Conservation (phyloP, 2,797 vertebrate species). For the Caiman crocodilus region DNA sequence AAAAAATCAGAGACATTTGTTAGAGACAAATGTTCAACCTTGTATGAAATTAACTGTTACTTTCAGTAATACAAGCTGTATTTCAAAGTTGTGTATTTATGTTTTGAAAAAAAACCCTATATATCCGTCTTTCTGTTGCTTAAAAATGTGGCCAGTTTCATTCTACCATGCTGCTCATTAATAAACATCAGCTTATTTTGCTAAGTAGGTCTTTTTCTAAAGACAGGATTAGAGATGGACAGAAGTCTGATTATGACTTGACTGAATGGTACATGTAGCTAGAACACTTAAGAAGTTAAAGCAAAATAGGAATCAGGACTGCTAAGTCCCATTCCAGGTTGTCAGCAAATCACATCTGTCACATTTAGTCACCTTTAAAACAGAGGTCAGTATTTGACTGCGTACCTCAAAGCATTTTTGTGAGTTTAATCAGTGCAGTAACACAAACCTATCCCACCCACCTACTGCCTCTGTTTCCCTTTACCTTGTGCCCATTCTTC, state of each 20-base stretch:
- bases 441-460: not conserved
- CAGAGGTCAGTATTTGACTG: not conserved
- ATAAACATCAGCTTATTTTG: not conserved
- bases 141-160: not conserved
- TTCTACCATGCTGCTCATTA: not conserved
- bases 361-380: not conserved
- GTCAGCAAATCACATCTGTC: not conserved
- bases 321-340: not conserved
- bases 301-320: not conserved
- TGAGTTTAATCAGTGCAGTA: not conserved
- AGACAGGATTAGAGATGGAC: not conserved
- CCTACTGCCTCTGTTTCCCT: not conserved
- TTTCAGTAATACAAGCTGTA: not conserved
- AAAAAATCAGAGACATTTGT: no score
- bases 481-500: not conserved
- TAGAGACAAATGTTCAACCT: no score
- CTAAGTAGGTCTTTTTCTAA: not conserved
- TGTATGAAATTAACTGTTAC: not conserved
- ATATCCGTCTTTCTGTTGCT: not conserved
- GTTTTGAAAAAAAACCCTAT: not conserved
- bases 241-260: not conserved
- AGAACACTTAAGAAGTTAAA: not conserved
- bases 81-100: not conserved
- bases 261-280: not conserved
- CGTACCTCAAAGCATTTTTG: rapidly evolving